Base-by-base conservation (phyloP, 2,888 invertebrate genomes). In the Drosophila antonietae region DNA sequence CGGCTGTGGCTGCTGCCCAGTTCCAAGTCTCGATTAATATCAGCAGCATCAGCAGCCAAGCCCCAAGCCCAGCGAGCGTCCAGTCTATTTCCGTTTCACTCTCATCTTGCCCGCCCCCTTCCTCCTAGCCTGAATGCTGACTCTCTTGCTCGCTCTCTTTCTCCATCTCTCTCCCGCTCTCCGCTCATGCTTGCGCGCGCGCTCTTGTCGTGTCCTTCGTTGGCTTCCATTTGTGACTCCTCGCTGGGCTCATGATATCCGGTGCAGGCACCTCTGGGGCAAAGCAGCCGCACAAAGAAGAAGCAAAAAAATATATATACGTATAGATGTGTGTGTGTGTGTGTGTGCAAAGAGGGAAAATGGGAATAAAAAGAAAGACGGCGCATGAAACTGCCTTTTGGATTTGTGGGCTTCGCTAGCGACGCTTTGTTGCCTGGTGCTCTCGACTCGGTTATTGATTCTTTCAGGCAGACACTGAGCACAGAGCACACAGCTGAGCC, bases 351-450 rank as follows among this genome's bases (percentile, higher is more conserved):
- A 60, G 57, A 51, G 23, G 41, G 41, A 39, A 53, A 60, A 52
- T 46, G 23, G 41, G 41, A 28, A 43, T 31, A 31, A 51, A 52
- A 56, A 43, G 70, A 61, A 66, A 56, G 56, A 69, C 46, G 35
- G 59, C 55, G 53, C 68, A 75, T 55, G 62, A 68, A 61, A 73
- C 68, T 69, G 69, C 78, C 74, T 73, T 67, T 56, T 82, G 85
- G 80, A 77, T 68, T 82, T 70, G 78, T 77, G 63, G 83, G 88
- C 83, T 86, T 84, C 84, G 76, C 87, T 84, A 84, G 83, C 88
- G 85, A 76, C 88, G 83, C 75, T 84, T 64, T 68, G 62, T 63
- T 68, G 76, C 68, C 72, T 77, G 77, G 44, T 75, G 69, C 69
- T 65, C 66, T 66, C 51, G 57, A 67, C 68, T 80, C 69, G 68